Conservation (phyloP, 2,888 invertebrate species). For the Oithona nana region DNA sequence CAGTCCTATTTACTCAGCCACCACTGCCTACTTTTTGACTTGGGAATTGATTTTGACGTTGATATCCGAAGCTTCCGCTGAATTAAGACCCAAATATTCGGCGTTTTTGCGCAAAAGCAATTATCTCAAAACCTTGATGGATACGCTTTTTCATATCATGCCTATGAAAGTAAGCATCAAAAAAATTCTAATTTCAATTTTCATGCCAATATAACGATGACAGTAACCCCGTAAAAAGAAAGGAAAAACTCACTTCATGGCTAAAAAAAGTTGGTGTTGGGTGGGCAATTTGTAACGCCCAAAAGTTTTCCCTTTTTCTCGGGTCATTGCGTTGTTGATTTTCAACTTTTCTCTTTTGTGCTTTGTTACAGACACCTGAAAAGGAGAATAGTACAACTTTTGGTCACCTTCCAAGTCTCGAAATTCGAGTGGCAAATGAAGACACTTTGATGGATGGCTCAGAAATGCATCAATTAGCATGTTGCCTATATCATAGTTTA, state of each 20-base stretch:
- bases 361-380: too few relatives aligned
- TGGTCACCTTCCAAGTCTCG: not conserved
- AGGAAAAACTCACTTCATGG: too few relatives aligned
- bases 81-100: constrained; percentile 50
- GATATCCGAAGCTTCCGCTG: constrained; percentile 44
- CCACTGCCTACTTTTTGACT: constrained; percentile 48
- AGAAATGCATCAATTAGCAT: constrained; percentile 9
- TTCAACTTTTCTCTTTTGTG: too few relatives aligned
- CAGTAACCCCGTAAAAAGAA: too few relatives aligned
- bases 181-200: too few relatives aligned
- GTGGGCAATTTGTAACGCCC: too few relatives aligned
- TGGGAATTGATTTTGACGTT: constrained; percentile 47
- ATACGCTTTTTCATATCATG: constrained; percentile 6
- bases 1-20: constrained; percentile 29
- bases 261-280: too few relatives aligned
- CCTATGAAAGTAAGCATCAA: not conserved
- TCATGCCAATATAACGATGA: too few relatives aligned
- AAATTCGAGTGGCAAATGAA: not conserved
- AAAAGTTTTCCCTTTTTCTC: too few relatives aligned
- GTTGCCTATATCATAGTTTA: constrained; percentile 1
- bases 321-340: too few relatives aligned
- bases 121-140: not conserved
- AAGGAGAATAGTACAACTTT: too few relatives aligned
- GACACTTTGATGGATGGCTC: not conserved
- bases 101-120: constrained; percentile 38